A percentile compares a stretch with the other conserved stretches of the same genome.
Conservation (phyloP, 1,140 invertebrate genomes). For the Pissodes strobi region DNA sequence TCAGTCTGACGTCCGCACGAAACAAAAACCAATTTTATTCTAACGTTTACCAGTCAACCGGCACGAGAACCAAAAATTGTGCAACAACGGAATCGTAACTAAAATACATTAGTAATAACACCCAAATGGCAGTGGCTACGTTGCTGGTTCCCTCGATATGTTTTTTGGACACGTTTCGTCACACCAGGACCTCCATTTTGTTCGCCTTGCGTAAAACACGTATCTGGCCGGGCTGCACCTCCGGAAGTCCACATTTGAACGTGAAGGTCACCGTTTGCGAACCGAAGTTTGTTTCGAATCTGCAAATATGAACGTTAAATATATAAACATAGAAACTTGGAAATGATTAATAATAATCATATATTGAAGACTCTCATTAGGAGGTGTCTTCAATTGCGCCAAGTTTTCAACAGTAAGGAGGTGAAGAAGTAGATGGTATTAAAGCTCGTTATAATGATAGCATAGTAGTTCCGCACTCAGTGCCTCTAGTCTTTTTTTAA, state of each 20-base stretch:
- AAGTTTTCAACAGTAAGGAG: too few relatives aligned
- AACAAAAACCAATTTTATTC: too few relatives aligned
- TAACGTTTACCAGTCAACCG: too few relatives aligned
- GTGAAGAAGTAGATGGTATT: too few relatives aligned
- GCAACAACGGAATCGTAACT: slow-evolving; percentile 13
- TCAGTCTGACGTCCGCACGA: too few relatives aligned
- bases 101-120: too few relatives aligned
- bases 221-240: slow-evolving; percentile 69
- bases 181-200: slow-evolving; percentile 80
- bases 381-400: too few relatives aligned
- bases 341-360: too few relatives aligned
- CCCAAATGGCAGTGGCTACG: slow-evolving; percentile 49
- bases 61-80: slow-evolving; percentile 19
- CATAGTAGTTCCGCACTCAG: too few relatives aligned
- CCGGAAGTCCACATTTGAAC: slow-evolving; percentile 75
- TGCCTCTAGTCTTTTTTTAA: too few relatives aligned
- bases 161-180: slow-evolving; percentile 54
- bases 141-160: slow-evolving; percentile 52
- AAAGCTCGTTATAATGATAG: too few relatives aligned
- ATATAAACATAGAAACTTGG: background rate
- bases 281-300: slow-evolving; percentile 82
- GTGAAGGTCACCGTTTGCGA: slow-evolving; percentile 77
- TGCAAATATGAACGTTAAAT: slow-evolving; percentile 55
- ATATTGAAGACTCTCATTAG: too few relatives aligned
- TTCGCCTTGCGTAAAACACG: slow-evolving; percentile 75